These are phyloP conservation scores for Acromyrmex heyeri DNA, from an alignment of 1,140 invertebrate species.

Conservation along the genomic window DNA sequence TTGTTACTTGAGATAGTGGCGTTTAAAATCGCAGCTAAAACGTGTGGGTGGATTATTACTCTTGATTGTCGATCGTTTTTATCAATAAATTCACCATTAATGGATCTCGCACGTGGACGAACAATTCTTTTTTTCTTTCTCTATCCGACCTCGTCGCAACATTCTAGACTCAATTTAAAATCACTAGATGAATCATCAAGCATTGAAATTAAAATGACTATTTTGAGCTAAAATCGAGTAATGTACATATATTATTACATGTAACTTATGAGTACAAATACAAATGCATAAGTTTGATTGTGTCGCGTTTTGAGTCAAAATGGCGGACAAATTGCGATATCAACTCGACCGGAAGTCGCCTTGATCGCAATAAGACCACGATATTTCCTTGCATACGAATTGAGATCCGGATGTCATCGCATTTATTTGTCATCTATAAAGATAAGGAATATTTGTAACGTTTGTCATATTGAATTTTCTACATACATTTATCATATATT, in stretches of 20 bases:
- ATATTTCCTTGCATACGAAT: constrained; percentile 5
- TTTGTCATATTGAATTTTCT: not conserved
- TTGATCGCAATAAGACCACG: constrained; percentile 10
- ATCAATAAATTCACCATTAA: not conserved
- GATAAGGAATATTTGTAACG: not conserved
- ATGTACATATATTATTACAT: too few relatives aligned
- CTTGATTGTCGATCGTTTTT: not conserved
- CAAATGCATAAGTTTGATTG: too few relatives aligned
- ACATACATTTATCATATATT: not conserved
- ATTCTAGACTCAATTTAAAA: not conserved
- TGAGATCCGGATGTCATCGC: not conserved
- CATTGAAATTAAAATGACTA: too few relatives aligned
- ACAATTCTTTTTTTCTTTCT: not conserved
- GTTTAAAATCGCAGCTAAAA: not conserved
- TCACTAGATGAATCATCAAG: too few relatives aligned
- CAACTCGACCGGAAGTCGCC: not conserved
- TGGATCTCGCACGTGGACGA: not conserved
- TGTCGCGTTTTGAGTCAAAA: too few relatives aligned
- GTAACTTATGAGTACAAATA: too few relatives aligned
- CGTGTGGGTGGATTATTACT: not conserved
- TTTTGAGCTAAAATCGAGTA: too few relatives aligned
- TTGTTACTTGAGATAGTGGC: not conserved
- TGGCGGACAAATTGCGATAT: too few relatives aligned
- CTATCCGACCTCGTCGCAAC: not conserved
- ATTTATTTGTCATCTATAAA: not conserved